phyloP scores from a whole-genome alignment of 2,888 invertebrate genomes.

The Lymantria dispar region DNA sequence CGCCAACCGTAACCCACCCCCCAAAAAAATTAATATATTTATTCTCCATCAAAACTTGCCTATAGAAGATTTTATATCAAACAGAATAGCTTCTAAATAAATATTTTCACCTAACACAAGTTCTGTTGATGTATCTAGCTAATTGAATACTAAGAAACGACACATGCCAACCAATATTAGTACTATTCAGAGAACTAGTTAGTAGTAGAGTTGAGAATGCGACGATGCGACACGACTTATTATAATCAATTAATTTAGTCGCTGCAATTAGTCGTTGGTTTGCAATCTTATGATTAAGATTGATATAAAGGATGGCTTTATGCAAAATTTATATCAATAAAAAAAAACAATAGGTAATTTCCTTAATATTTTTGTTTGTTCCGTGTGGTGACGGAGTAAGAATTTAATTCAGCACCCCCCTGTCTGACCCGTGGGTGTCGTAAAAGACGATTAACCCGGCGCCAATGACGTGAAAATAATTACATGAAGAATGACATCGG shows the following conservation, averaged over 20 bases:
- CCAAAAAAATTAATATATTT: no score
- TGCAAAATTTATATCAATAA: constrained; percentile 7
- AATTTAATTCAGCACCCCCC: no score
- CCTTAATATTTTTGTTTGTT: no score
- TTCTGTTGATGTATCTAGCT: neutral
- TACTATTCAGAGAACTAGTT: constrained; percentile 8
- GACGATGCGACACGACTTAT: constrained; percentile 40
- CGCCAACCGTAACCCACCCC: no score
- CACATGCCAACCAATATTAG: constrained; percentile 19
- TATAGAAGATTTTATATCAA: no score
- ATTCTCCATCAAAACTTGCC: no score
- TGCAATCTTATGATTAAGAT: constrained; percentile 59
- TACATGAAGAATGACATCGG: no score
- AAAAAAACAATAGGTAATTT: no score
- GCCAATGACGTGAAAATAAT: no score
- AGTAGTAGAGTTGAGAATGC: constrained; percentile 9
- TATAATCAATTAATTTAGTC: constrained; percentile 63
- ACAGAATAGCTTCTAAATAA: neutral
- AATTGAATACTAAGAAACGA: constrained; percentile 17
- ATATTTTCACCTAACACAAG: neutral
- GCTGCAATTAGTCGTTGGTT: constrained; percentile 60
- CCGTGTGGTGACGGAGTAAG: no score
- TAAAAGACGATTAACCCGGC: no score
- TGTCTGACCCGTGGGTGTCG: no score
- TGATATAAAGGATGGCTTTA: constrained; percentile 37